Evolutionary conservation across 2,888 invertebrate genomes (phyloP), one percentile per base, ranked within the genome.

Genomic region (Cepaea hortensis): DNA sequence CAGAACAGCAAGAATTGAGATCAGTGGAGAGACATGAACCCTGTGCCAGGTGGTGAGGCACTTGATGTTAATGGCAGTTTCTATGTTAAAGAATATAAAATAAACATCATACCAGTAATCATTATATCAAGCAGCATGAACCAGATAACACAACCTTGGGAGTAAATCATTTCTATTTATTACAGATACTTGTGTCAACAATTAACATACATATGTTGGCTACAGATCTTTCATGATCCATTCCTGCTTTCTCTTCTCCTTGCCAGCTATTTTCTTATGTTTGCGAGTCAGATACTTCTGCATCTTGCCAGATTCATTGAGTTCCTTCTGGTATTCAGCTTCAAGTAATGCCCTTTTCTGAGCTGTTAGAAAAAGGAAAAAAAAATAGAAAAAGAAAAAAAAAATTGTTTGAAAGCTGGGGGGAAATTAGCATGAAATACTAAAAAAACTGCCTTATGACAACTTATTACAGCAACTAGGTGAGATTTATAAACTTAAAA

Each of bases 211-310:
- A 61, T 15, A 35, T 11, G 55, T 1, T 23, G 23, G 18, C 76
- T n/a, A 87, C 35, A 87, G 35, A 84, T 84, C 84, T 68, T 84
- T 84, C n/a, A 80, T 84, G 23, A 35, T 87, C 87, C 87, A 87
- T 46, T 46, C 48, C 23, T 84, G 70, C 50, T 23, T 87, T 76
- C 70, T 87, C 15, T 79, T 83, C 55, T 87, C 87, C n/a, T 87
- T 84, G 9, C 80, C 72, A 20, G 84, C 84, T 3, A 84, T 48
- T 76, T 84, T 87, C 62, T 84, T 83, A 23, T 35, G 79, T 61
- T 84, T 87, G 55, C 80, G 76, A n/a, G 46, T 18, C 48, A 84
- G 72, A 50, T 83, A 84, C 55, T 84, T 87, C 48, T 87, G 87
- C 79, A 84, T 79, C 48, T 79, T 80, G 15, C 87, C 87, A 61